Evolutionary conservation across 2,113 vertebrate species (phyloP), one percentile per base, ranked within the genome.

Genomic region (Piaya cayana): DNA sequence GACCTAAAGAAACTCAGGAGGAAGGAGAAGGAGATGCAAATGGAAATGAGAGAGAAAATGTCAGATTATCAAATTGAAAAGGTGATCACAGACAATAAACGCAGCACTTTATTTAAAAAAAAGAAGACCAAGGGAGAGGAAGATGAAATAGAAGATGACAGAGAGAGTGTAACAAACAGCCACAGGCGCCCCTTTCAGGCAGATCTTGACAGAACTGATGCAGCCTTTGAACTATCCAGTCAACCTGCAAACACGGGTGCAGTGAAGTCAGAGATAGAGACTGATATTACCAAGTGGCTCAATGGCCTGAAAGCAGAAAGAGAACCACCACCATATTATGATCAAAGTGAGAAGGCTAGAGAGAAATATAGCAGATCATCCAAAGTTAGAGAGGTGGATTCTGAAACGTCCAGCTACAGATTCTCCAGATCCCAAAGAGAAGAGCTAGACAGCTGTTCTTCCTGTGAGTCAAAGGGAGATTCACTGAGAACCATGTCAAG

Each of bases 51-150:
- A 92, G 98, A 95, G 90, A 99, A 99, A 96, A 99, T 99, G 98
- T 97, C 98, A 0, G 97, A 97, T 47, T 99, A 99, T 65, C 98
- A 98, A 75, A 94, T 98, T 87, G 99, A 99, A 97, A 99, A 99
- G 96, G 98, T 99, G 86, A 97, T 98, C 43, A 98, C 98, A 15
- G 98, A 99, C 97, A 99, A 99, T 96, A 99, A 98, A 70, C 99
- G 99, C 65, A 99, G 99, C 96, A 98, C 98, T 25, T 96, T 99
- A 56, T 99, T 98, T 97, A 99, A 99, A 97, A 99, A 99, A 90
- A 99, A 99, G 96, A 98, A 98, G 92, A 96, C 96, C 5, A 98
- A 98, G 93, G 98, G 97, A 22, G 98, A 98, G 2, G 98, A 98
- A 36, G 94, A 95, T 80, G 95, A 60, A 91, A 64, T 19, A 29